Conservation (phyloP, 2,888 invertebrate species). For the Sminthurides aquaticus region DNA sequence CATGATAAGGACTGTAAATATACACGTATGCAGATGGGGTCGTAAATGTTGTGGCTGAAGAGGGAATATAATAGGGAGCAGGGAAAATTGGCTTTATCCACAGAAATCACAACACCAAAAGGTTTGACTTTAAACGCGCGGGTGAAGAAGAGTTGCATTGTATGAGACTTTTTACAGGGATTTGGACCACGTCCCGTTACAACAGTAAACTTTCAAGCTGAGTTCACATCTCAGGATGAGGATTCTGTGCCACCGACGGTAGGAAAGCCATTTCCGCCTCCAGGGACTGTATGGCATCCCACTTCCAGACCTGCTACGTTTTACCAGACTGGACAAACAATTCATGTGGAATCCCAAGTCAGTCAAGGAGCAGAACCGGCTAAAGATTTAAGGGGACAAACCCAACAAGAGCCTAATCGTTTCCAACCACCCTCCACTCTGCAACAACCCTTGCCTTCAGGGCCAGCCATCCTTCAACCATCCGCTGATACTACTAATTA, state of each 20-base stretch:
- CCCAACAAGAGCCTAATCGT: slow-evolving; percentile 7
- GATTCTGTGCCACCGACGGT: slow-evolving; percentile 1
- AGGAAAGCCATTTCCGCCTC: slow-evolving; percentile 17
- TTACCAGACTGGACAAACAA: slow-evolving; percentile 3
- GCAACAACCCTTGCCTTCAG: slow-evolving; percentile 4
- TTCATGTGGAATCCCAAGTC: neutral
- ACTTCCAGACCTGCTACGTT: slow-evolving; percentile 18
- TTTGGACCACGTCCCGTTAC: too few relatives aligned
- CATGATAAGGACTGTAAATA: too few relatives aligned
- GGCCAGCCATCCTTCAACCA: slow-evolving; percentile 6
- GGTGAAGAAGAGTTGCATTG: too few relatives aligned
- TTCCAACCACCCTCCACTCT: slow-evolving; percentile 1
- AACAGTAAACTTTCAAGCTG: too few relatives aligned
- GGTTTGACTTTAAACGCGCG: too few relatives aligned
- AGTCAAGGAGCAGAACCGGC: neutral
- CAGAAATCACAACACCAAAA: too few relatives aligned
- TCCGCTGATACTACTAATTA: neutral
- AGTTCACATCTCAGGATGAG: neutral
- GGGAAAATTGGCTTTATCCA: too few relatives aligned
- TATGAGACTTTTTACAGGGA: too few relatives aligned
- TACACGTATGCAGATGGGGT: too few relatives aligned
- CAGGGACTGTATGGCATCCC: slow-evolving; percentile 16
- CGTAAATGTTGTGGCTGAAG: too few relatives aligned
- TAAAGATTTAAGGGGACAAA: neutral
- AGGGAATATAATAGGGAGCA: too few relatives aligned